These are phyloP conservation scores for Tribolium freemani DNA, from an alignment of 2,888 invertebrate genomes.

Conservation along the genomic window DNA sequence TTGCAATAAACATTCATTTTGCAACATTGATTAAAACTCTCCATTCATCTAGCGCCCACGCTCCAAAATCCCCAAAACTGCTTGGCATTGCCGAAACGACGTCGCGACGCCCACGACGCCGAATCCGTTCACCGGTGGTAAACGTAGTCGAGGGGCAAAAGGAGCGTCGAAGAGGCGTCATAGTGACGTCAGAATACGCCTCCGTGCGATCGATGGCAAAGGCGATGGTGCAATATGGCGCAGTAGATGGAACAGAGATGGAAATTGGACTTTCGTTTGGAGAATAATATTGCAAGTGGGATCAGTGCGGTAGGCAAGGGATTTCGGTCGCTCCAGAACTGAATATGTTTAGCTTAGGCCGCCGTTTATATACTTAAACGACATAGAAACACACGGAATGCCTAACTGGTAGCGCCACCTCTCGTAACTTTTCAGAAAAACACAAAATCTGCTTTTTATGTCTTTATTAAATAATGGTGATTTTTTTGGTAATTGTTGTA, in stretches of 20 bases:
- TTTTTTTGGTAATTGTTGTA: neutral
- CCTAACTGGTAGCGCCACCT: too few species aligned
- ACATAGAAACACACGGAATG: too few species aligned
- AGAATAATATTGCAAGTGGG: neutral
- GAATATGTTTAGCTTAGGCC: too few species aligned
- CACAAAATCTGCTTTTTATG: too few species aligned
- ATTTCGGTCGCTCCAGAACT: neutral
- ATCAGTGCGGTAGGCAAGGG: neutral
- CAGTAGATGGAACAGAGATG: neutral
- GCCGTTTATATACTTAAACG: too few species aligned
- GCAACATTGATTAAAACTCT: neutral
- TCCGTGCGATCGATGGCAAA: constrained; percentile 15
- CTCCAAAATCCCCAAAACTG: constrained; percentile 3
- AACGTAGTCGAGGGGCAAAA: neutral
- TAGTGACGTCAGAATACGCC: constrained; percentile 37
- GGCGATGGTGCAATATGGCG: constrained; percentile 22
- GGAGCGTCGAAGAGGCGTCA: constrained; percentile 30
- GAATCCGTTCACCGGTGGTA: neutral
- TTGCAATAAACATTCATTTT: too few species aligned
- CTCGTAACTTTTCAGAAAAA: too few species aligned
- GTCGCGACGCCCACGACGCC: constrained; percentile 22
- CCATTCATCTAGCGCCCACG: constrained; percentile 6
- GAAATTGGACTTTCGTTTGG: neutral
- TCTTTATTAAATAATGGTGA: neutral
- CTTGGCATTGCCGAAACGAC: neutral